These are phyloP conservation scores for Empidonax alnorum DNA, from an alignment of 2,113 vertebrate genomes.

Conservation along the genomic window DNA sequence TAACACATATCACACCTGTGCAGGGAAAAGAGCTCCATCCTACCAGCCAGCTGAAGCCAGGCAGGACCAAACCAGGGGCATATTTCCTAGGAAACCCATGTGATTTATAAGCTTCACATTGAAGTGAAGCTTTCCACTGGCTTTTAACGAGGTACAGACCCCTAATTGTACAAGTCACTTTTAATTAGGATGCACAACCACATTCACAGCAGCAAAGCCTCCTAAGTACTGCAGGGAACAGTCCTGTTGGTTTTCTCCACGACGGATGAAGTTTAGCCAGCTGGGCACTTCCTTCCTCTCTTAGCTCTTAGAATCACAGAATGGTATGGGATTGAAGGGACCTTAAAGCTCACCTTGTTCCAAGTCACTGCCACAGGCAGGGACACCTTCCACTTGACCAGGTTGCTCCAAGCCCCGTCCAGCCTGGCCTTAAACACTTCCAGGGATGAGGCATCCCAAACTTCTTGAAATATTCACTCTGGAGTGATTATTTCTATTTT, in stretches of 20 bases:
- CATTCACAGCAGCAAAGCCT: not conserved
- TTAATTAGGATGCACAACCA: not conserved
- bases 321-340: not conserved
- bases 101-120: not conserved
- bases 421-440: not conserved
- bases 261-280: not conserved
- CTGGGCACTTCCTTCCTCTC: not conserved
- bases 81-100: not conserved
- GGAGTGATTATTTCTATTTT: not conserved
- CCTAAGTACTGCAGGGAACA: not conserved
- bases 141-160: not conserved
- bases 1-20: rapidly evolving
- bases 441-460: not conserved
- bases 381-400: not conserved
- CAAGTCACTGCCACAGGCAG: not conserved
- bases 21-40: not conserved
- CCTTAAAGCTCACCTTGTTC: not conserved
- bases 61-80: not conserved
- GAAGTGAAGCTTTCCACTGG: not conserved
- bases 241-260: not conserved
- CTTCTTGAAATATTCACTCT: not conserved
- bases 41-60: not conserved
- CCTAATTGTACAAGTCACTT: not conserved
- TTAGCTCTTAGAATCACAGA: not conserved
- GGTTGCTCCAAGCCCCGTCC: not conserved